Base-by-base conservation (phyloP, 2,113 vertebrate genomes). In the Blennius ocellaris region DNA sequence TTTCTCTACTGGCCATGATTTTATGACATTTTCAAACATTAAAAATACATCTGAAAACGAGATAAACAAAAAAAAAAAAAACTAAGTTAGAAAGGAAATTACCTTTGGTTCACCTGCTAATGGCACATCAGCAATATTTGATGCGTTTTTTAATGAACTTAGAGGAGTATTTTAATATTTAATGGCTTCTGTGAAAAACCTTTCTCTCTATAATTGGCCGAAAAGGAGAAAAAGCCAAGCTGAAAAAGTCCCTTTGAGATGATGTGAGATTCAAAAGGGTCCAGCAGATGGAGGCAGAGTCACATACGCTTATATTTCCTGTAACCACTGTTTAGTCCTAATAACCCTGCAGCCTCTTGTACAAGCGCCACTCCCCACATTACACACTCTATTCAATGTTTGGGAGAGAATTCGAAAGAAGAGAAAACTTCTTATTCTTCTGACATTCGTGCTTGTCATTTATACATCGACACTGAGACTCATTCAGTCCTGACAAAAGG, bases 251-350 rank as follows among this genome's bases (percentile, higher is more conserved):
- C 1, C 11, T 6, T 47, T 47, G 3, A 47, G 45, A 11, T n/a
- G 44, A 14, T 57, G 11, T 50, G 45, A 15, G 40, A 3, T 56
- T 49, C 49, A 7, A 16, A 11, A 2, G 61, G 36, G 2, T 62
- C 79, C 91, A 86, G 66, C 60, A 87, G 91, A 83, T 88, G 91
- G 70, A 65, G 83, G 81, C 85, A 90, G 68, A 82, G 81, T 64
- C 62, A 1, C 17, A 11, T 58, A 51, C 17, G 38, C 11, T 17
- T 0, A 11, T 17, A 10, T 65, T 12, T 0, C 15, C n/a, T 6
- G 16, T 11, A 11, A 38, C 51, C 43, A 21, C 3, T 6, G 47
- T 51, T 30, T 9, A 39, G 15, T 44, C 30, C 15, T 21, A 41
- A 41, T 67, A 44, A 9, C 12, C 17, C 55, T 49, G 64, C 64